These are phyloP conservation scores for Andrena chrysosceles DNA, from an alignment of 2,888 invertebrate genomes.

Conservation along the genomic window DNA sequence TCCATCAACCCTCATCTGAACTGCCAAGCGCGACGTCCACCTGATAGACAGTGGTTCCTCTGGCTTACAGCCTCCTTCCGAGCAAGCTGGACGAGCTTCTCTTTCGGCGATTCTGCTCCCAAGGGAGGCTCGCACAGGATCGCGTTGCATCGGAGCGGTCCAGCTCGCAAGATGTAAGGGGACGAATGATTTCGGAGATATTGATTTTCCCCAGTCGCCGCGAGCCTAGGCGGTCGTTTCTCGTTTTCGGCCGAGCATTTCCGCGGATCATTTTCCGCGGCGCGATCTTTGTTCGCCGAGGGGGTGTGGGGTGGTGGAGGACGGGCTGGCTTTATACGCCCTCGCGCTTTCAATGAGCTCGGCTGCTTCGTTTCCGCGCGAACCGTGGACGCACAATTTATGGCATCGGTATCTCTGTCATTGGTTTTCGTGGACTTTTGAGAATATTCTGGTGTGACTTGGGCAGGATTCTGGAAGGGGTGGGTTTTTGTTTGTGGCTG, in stretches of 20 bases:
- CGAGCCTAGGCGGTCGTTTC: neutral
- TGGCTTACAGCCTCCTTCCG: neutral
- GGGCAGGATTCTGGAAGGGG: neutral
- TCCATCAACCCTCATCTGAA: slow-evolving; percentile 55
- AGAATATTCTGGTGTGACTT: slow-evolving; percentile 1
- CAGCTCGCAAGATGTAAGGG: neutral
- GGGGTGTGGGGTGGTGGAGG: neutral
- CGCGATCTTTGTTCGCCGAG: neutral
- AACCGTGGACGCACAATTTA: neutral
- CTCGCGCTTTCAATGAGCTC: neutral
- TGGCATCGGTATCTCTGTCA: slow-evolving; percentile 4
- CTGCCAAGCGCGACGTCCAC: slow-evolving; percentile 41
- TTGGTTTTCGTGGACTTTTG: slow-evolving; percentile 3
- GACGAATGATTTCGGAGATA: slow-evolving; percentile 30
- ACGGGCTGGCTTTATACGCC: neutral
- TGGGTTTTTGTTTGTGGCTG: neutral
- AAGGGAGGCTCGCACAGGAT: neutral
- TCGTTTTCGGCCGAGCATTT: neutral
- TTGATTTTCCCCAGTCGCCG: slow-evolving; percentile 25
- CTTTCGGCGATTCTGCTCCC: neutral
- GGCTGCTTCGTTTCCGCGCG: neutral
- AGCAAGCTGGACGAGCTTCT: neutral
- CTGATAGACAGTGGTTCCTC: neutral
- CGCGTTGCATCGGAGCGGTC: neutral
- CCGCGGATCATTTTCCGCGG: neutral